A percentile compares a stretch with the other conserved stretches of the same genome.
phyloP scores from a whole-genome alignment of 2,888 invertebrate species.

The Drosophila recens region DNA sequence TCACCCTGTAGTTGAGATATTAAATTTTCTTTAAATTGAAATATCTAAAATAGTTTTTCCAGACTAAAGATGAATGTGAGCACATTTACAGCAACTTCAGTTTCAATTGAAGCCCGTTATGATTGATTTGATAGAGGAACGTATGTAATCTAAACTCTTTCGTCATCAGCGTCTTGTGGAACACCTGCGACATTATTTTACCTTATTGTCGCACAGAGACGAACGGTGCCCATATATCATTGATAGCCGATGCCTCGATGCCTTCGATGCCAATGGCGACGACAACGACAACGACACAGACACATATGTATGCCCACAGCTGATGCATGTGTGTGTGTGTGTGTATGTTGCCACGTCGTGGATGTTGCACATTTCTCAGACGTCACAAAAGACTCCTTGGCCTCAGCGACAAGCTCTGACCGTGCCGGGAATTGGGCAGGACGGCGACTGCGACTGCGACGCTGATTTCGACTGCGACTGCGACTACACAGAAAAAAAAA shows the following conservation, averaged over 20 bases:
- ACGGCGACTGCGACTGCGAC: slow-evolving; percentile 2
- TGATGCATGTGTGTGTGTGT: slow-evolving; percentile 23
- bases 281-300: slow-evolving; percentile 42
- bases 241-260: slow-evolving; percentile 58
- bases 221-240: slow-evolving; percentile 67
- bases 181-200: slow-evolving; percentile 84
- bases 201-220: slow-evolving; percentile 78
- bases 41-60: slow-evolving; percentile 28
- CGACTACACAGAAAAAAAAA: not conserved
- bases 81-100: slow-evolving; percentile 27
- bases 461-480: not conserved
- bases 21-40: not conserved
- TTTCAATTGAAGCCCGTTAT: slow-evolving; percentile 41
- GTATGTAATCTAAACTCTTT: slow-evolving; percentile 79
- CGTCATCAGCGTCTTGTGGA: slow-evolving; percentile 58
- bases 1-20: too few relatives aligned
- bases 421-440: slow-evolving; percentile 43
- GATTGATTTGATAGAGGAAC: slow-evolving; percentile 73
- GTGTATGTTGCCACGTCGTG: slow-evolving; percentile 51
- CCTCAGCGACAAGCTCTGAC: slow-evolving; percentile 46
- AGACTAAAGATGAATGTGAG: slow-evolving; percentile 29
- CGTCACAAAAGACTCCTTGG: slow-evolving; percentile 69
- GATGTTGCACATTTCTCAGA: slow-evolving; percentile 81
- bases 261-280: slow-evolving; percentile 31
- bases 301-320: slow-evolving; percentile 42